These are phyloP conservation scores for Metacarcinus magister DNA, from an alignment of 2,888 invertebrate genomes.

Conservation along the genomic window DNA sequence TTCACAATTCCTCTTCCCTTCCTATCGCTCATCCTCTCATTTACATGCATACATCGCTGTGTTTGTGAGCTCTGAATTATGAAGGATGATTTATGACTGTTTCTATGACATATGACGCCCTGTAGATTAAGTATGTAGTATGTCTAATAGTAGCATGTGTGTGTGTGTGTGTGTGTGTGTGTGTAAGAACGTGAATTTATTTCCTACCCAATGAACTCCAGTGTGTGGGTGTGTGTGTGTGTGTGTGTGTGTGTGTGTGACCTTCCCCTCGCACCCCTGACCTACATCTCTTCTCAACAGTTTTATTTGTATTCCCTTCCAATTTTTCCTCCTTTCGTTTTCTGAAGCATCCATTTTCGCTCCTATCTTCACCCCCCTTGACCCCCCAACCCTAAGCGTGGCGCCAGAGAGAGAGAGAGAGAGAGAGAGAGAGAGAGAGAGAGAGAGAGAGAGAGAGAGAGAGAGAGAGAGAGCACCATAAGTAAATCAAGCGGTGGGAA, in stretches of 20 bases:
- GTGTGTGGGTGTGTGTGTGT: too few species aligned
- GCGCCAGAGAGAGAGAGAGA: conserved; percentile 44
- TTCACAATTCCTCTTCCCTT: too few species aligned
- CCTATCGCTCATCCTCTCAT: too few species aligned
- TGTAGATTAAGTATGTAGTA: too few species aligned
- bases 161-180: too few species aligned
- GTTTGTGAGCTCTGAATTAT: too few species aligned
- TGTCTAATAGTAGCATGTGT: too few species aligned
- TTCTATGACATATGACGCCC: too few species aligned
- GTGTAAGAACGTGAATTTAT: too few species aligned
- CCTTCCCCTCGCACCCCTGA: not conserved
- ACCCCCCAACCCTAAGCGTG: not conserved
- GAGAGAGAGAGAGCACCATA: not conserved
- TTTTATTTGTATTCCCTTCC: not conserved
- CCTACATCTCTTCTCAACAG: not conserved
- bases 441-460: not conserved
- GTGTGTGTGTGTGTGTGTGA: conserved; percentile 28
- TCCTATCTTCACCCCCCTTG: not conserved
- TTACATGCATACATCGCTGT: too few species aligned
- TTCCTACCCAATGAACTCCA: too few species aligned
- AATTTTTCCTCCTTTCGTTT: not conserved
- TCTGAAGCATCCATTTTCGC: not conserved
- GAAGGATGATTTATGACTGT: too few species aligned
- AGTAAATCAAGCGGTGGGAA: not conserved
- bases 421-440: not conserved